Evolutionary conservation across 2,888 invertebrate genomes (phyloP).

Genomic region (Xiphydria camelus): DNA sequence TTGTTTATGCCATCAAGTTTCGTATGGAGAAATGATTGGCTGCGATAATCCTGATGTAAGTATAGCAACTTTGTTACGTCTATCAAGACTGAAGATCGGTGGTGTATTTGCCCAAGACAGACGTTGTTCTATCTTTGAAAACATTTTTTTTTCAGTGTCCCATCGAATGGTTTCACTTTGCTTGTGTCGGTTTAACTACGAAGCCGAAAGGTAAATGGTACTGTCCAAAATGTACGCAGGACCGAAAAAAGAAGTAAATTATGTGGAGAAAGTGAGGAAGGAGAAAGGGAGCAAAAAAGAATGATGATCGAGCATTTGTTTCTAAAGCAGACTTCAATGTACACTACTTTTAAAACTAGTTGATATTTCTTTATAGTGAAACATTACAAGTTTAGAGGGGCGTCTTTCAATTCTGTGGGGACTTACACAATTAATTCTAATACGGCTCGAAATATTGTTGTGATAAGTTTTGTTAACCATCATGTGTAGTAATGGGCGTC

Average conservation of each 20-base stretch:
- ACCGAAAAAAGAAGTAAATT: constrained; percentile 59
- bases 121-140: constrained; percentile 3
- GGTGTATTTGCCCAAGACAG: too few species aligned
- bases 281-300: too few species aligned
- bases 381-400: too few species aligned
- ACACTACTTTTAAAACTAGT: constrained; percentile 21
- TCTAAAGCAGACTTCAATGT: not conserved
- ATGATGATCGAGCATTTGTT: constrained; percentile 7
- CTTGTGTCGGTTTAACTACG: constrained; percentile 85
- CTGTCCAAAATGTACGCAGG: constrained; percentile 68
- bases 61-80: constrained; percentile 20
- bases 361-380: constrained; percentile 27
- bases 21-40: constrained; percentile 96
- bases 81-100: too few species aligned
- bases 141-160: constrained; percentile 64
- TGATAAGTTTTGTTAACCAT: too few species aligned
- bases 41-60: constrained; percentile 90
- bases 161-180: constrained; percentile 96
- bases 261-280: too few species aligned
- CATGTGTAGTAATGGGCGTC: too few species aligned
- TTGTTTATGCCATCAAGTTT: constrained; percentile 95
- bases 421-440: too few species aligned
- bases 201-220: constrained; percentile 95
- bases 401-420: too few species aligned
- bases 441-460: too few species aligned